Conservation (phyloP, 2,888 invertebrate species). For the Stenodema calcarata region DNA sequence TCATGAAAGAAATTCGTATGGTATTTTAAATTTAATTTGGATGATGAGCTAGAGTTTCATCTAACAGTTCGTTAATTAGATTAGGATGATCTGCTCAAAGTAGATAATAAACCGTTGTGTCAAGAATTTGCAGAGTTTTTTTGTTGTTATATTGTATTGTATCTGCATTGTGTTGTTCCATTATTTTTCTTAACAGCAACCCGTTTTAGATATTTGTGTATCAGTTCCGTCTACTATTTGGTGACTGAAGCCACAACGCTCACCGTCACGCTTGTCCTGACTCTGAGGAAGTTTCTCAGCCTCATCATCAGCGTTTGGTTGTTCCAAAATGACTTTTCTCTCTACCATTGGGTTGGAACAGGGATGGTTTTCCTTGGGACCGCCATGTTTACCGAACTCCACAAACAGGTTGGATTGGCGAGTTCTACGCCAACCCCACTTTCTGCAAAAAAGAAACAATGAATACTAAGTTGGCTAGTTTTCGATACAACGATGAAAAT, state of each 20-base stretch:
- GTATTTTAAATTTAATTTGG: no score
- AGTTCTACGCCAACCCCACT: neutral
- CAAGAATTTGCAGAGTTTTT: no score
- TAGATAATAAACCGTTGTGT: no score
- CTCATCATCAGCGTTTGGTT: conserved; percentile 93
- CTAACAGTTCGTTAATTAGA: no score
- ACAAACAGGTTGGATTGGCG: conserved; percentile 51
- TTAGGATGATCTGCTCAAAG: no score
- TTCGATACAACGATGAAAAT: neutral
- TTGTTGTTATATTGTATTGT: no score
- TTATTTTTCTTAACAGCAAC: neutral
- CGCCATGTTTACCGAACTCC: conserved; percentile 84
- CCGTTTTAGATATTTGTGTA: conserved; percentile 76
- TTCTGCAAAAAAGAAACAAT: neutral
- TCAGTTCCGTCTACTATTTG: conserved; percentile 91
- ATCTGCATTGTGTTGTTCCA: neutral
- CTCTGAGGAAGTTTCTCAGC: conserved; percentile 93
- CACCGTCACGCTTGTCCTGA: conserved; percentile 94
- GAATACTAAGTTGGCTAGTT: neutral
- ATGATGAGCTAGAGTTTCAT: no score
- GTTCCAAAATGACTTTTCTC: conserved; percentile 92
- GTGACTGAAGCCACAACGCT: conserved; percentile 94
- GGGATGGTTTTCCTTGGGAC: conserved; percentile 90
- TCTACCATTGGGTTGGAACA: conserved; percentile 90
- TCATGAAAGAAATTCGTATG: no score